Evolutionary conservation across 2,113 vertebrate species (phyloP), one percentile per base, ranked within the genome.

Genomic region (Mohoua ochrocephala): DNA sequence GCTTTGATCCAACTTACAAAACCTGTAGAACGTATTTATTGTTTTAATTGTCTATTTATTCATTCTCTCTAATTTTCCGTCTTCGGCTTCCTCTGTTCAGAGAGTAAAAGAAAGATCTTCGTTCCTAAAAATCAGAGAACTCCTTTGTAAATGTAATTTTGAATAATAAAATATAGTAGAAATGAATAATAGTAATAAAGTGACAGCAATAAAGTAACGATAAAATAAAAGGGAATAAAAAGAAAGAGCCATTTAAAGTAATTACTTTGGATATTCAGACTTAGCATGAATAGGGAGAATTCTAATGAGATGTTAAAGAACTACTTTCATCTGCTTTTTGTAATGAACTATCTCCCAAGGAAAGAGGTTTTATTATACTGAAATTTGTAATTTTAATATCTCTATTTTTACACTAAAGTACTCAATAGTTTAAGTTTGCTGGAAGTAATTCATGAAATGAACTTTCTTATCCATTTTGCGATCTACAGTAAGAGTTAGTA

Each of bases 31-130:
- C 41, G 86, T 94, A 90, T 94, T 92, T 95, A 76, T 78, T 87
- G 74, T 61, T 84, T 77, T 74, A 93, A 96, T 89, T 67, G 13
- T 39, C 59, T 95, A 47, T 91, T 97, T 96, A 83, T 73, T 87
- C 77, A 73, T 65, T 49, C 74, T 71, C 74, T 50, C 53, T 61
- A 11, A 69, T 91, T 79, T 92, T 84, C 61, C 15, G 3, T 65
- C 30, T 91, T 77, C 76, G 54, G 45, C 59, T 57, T 68, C 31
- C 49, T 87, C 37, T 17, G 21, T 27, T 71, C 45, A 65, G 24
- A 64, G 37, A 64, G 35, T 16, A 35, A 56, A 78, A 87, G n/a
- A 67, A 89, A 89, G 78, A 78, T 14, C 67, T 77, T 12, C 1
- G 35, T 49, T 83, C 63, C 53, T n/a, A 64, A 74, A 91, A 89